Evolutionary conservation across 2,113 vertebrate species (phyloP).

Genomic region (Ramphastos sulfuratus): DNA sequence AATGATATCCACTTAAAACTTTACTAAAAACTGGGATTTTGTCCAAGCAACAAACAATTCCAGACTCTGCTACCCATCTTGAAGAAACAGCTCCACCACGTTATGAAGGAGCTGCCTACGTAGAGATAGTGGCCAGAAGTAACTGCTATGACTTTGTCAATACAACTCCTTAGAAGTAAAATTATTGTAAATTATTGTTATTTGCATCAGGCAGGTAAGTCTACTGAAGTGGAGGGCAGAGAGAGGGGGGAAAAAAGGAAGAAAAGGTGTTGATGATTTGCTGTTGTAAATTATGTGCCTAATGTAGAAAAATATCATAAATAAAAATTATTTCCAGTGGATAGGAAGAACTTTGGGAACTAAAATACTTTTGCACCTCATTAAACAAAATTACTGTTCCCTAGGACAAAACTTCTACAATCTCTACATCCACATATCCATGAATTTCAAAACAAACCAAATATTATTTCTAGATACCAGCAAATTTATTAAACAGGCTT

Average conservation of each 20-base stretch:
- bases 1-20: background rate
- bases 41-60: background rate
- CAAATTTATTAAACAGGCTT: background rate
- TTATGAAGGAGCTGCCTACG: background rate
- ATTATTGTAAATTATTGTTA: background rate
- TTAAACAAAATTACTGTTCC: background rate
- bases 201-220: background rate
- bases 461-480: background rate
- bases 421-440: background rate
- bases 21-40: background rate
- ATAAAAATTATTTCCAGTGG: background rate
- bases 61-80: background rate
- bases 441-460: background rate
- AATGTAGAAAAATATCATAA: background rate
- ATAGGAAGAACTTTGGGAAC: background rate
- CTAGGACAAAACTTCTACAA: background rate
- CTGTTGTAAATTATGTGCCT: background rate
- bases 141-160: background rate
- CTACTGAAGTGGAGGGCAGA: background rate
- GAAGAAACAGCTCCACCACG: background rate
- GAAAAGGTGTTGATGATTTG: background rate
- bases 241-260: background rate
- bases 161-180: background rate
- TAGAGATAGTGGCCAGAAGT: background rate
- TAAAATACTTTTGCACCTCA: background rate